These are phyloP conservation scores for Gallirallus australis DNA, from an alignment of 2,797 vertebrate genomes.

Conservation along the genomic window DNA sequence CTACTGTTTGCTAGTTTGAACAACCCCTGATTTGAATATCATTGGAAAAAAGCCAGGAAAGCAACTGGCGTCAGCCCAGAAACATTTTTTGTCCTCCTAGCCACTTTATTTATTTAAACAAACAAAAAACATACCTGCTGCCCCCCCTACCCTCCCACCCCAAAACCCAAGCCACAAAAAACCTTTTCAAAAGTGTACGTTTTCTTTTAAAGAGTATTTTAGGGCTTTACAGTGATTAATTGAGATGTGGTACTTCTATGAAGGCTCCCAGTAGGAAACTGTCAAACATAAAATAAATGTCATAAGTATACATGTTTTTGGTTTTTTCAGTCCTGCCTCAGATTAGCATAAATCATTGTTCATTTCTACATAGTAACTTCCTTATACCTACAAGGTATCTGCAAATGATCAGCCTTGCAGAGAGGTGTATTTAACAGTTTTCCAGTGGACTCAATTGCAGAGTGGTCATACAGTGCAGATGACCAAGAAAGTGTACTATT, in stretches of 20 bases:
- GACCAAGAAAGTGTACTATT: not conserved
- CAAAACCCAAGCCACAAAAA: not conserved
- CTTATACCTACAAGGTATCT: not conserved
- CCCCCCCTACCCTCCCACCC: too few relatives aligned
- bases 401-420: not conserved
- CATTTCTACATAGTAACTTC: not conserved
- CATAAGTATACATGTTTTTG: not conserved
- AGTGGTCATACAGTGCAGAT: not conserved
- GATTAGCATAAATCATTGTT: not conserved
- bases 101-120: not conserved
- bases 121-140: not conserved
- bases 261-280: not conserved
- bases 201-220: not conserved
- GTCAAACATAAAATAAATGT: not conserved
- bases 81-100: conserved; percentile 22
- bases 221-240: not conserved
- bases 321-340: not conserved
- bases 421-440: not conserved
- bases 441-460: not conserved
- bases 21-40: conserved; percentile 41
- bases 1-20: conserved; percentile 60
- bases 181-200: not conserved
- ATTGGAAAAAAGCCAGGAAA: conserved; percentile 68
- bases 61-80: conserved; percentile 39
- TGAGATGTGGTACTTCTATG: not conserved